Evolutionary conservation across 2,888 invertebrate species (phyloP).

Genomic region (Melinaea marsaeus): DNA sequence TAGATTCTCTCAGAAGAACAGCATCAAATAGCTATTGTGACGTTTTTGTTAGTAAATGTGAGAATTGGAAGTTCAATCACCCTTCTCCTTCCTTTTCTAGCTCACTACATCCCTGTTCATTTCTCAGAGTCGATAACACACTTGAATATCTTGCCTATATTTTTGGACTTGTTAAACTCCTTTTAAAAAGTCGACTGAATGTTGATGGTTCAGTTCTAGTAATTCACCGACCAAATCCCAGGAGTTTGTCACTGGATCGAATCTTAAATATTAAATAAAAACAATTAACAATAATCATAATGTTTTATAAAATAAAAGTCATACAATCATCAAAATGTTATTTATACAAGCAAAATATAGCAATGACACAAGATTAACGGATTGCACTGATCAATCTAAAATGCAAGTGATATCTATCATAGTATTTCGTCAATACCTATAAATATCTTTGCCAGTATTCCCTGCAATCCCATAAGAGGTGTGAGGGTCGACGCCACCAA

Average conservation of each 20-base stretch:
- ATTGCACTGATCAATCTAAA: too few relatives aligned
- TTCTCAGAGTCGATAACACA: too few relatives aligned
- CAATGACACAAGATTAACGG: too few relatives aligned
- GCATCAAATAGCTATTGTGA: too few relatives aligned
- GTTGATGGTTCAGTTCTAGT: slow-evolving; percentile 84
- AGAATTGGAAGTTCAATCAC: too few relatives aligned
- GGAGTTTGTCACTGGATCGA: slow-evolving; percentile 77
- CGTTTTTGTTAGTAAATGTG: too few relatives aligned
- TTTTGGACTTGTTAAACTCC: slow-evolving; percentile 44
- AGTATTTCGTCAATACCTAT: slow-evolving; percentile 45
- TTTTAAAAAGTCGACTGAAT: slow-evolving; percentile 80
- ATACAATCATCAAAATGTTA: not conserved
- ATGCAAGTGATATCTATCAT: not conserved
- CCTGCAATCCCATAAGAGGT: slow-evolving; percentile 71
- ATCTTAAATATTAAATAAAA: slow-evolving; percentile 48
- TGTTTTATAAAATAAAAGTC: not conserved
- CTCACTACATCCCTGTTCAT: too few relatives aligned
- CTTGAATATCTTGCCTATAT: too few relatives aligned
- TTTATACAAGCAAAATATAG: not conserved
- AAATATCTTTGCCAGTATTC: slow-evolving; percentile 81
- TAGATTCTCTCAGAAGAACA: too few relatives aligned
- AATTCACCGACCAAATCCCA: slow-evolving; percentile 84
- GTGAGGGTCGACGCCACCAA: slow-evolving; percentile 84
- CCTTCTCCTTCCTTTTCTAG: too few relatives aligned
- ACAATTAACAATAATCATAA: not conserved